Evolutionary conservation across 2,113 vertebrate species (phyloP), one percentile per base, ranked within the genome.

Genomic region (Gopherus flavomarginatus): DNA sequence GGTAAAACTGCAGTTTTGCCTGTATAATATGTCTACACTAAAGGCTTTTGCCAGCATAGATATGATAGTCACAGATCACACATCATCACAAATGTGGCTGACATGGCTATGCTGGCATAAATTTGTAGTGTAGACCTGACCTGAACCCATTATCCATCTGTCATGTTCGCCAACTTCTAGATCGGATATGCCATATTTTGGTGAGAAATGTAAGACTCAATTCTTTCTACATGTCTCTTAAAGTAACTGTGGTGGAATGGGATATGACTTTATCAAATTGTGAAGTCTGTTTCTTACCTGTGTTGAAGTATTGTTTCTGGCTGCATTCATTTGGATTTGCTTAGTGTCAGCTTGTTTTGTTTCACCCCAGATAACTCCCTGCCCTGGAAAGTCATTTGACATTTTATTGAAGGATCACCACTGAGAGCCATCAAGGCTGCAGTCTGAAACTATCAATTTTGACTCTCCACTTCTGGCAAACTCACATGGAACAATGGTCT

Each of bases 151-250:
- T 11, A n/a, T n/a, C 21, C 50, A n/a, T 11, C 16, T 65, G 62
- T 4, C 16, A 65, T 31, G 12, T 81, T 35, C 13, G 14, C 57
- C 94, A 85, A 0, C 49, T 57, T 89, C 86, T 95, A 96, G 92
- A 94, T 82, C 86, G 87, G 65, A 53, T 83, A 21, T 0, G 78
- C 2, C 29, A 62, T 38, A n/a, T 26, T 6, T 50, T 53, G 77
- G 80, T 89, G 88, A n/a, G 86, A 96, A 95, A 90, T 79, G 56
- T 91, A 90, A 95, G 54, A 75, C 57, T 83, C 54, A 95, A 82
- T 92, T 94, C 86, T 31, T 78, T 35, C 91, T 86, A 50, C 26
- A 79, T 69, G 83, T 94, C 57, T 91, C 94, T 65, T 13, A 75
- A 75, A 44, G 38, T 44, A 42, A 44, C 35, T 6, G 29, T 42